phyloP scores from a whole-genome alignment of 2,888 invertebrate genomes.

The Eutolmus rufibarbis region DNA sequence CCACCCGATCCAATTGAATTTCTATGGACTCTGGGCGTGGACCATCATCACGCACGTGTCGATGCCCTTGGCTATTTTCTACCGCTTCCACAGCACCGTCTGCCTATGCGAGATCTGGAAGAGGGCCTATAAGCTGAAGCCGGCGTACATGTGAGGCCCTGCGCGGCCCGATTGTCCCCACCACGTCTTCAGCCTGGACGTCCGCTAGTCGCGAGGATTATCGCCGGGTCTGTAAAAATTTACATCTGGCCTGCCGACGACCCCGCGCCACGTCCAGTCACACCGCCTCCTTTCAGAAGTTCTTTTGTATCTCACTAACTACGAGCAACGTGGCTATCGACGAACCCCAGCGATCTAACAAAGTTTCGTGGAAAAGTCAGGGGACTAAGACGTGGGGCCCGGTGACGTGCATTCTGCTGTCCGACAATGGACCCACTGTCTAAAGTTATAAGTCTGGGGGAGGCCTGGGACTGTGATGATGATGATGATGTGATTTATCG shows the following conservation, averaged over 20 bases:
- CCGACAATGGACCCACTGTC: neutral
- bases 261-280: neutral
- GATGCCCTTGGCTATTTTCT: conserved; percentile 92
- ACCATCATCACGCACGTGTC: conserved; percentile 94
- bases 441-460: neutral
- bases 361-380: conserved; percentile 29
- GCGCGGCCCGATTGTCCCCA: neutral
- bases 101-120: conserved; percentile 98
- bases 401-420: conserved; percentile 14
- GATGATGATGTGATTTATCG: neutral
- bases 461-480: neutral
- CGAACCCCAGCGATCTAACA: neutral
- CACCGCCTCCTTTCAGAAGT: neutral
- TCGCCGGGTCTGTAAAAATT: conserved; percentile 20
- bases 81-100: conserved; percentile 93
- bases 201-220: conserved; percentile 25
- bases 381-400: neutral
- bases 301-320: conserved; percentile 14
- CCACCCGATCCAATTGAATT: conserved; percentile 89
- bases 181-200: conserved; percentile 29
- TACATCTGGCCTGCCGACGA: neutral
- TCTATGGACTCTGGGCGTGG: conserved; percentile 95
- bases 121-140: conserved; percentile 90
- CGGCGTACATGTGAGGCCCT: conserved; percentile 77
- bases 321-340: neutral